Conservation (phyloP, 1,140 invertebrate genomes). For the Ectropis grisescens region DNA sequence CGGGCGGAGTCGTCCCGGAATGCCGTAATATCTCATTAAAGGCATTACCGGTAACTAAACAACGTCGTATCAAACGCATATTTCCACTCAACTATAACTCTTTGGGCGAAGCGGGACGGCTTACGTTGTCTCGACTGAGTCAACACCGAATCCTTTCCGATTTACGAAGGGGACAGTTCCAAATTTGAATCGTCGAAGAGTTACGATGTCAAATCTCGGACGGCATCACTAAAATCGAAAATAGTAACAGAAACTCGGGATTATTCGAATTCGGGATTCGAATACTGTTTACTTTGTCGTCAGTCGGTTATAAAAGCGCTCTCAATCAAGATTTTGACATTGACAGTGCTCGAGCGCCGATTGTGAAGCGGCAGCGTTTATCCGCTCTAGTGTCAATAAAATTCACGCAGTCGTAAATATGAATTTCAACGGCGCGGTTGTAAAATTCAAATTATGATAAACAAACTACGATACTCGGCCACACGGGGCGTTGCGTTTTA, state of each 20-base stretch:
- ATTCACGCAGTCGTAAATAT: conserved; percentile 44
- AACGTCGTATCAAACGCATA: conserved; percentile 21
- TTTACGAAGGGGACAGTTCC: conserved; percentile 21
- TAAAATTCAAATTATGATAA: conserved; percentile 51
- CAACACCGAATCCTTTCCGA: conserved; percentile 11
- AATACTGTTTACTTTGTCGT: conserved; percentile 23
- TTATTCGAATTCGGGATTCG: too few relatives aligned
- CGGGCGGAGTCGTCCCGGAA: conserved; percentile 43
- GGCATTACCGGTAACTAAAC: conserved; percentile 27
- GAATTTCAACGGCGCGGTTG: conserved; percentile 39
- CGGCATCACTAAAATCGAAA: conserved; percentile 40
- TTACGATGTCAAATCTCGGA: conserved; percentile 56
- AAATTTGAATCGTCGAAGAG: conserved; percentile 55
- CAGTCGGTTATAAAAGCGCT: conserved; percentile 22
- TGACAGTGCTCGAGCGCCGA: conserved; percentile 21
- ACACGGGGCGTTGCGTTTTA: conserved; percentile 6
- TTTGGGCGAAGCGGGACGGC: conserved; percentile 9
- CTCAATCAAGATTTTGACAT: conserved; percentile 33
- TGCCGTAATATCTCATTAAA: conserved; percentile 65
- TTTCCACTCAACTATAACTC: conserved; percentile 23
- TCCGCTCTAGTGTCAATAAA: conserved; percentile 29
- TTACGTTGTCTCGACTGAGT: conserved; percentile 15
- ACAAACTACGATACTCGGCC: conserved; percentile 26
- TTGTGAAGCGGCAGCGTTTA: conserved; percentile 20
- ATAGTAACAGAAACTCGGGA: conserved; percentile 25